A percentile compares a stretch with the other conserved stretches of the same genome.
These are phyloP conservation scores for Habrosyne pyritoides DNA, from an alignment of 2,888 invertebrate genomes.

Conservation along the genomic window DNA sequence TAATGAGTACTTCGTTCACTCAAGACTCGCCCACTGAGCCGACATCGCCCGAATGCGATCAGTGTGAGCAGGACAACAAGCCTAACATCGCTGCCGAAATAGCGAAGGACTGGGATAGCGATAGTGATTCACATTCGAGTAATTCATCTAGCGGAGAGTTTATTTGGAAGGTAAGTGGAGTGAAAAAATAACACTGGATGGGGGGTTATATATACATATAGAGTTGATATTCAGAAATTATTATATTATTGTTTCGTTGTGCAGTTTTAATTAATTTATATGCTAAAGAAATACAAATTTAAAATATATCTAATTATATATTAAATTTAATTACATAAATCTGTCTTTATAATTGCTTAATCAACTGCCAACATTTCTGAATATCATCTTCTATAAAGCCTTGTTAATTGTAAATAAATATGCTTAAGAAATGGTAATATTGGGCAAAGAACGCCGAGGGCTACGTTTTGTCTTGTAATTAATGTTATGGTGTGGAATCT, in stretches of 20 bases:
- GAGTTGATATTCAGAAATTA: constrained; percentile 4
- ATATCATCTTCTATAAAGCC: neutral
- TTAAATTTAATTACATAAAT: no score
- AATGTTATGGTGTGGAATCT: constrained; percentile 45
- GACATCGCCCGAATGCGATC: constrained; percentile 59
- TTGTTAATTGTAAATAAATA: neutral
- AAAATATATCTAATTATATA: no score
- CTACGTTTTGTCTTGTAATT: constrained; percentile 20
- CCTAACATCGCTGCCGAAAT: constrained; percentile 66
- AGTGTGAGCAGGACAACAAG: constrained; percentile 61
- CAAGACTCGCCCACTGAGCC: constrained; percentile 78
- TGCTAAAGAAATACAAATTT: no score
- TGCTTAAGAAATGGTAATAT: neutral
- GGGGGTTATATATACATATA: neutral
- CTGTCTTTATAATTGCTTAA: no score
- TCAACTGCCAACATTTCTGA: neutral
- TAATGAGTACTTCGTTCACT: constrained; percentile 77
- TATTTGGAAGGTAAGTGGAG: constrained; percentile 87
- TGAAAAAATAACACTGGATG: neutral
- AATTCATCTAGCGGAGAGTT: constrained; percentile 91
- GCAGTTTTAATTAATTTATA: no score
- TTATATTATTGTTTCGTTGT: neutral
- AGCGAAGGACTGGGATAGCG: constrained; percentile 88
- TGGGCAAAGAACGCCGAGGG: neutral
- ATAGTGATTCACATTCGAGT: constrained; percentile 84